Conservation (phyloP, 2,888 invertebrate species). For the Conistra vaccinii region DNA sequence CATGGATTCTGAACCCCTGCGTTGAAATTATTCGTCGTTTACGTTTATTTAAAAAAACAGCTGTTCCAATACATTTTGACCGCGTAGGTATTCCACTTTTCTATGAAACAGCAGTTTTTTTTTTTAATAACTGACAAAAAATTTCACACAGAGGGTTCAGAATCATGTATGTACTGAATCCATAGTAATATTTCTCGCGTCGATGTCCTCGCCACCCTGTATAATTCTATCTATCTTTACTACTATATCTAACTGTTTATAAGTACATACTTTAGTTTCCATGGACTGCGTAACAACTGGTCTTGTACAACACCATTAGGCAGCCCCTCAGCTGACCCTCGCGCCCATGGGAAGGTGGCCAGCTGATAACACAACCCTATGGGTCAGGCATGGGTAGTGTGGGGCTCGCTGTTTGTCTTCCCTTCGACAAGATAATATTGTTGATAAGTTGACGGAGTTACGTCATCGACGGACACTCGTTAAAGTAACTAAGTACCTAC, state of each 20-base stretch:
- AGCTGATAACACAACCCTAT: slow-evolving; percentile 41
- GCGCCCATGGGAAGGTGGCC: slow-evolving; percentile 34
- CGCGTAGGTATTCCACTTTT: too few species aligned
- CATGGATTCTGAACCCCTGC: too few species aligned
- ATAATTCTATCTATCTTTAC: not conserved
- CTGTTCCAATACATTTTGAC: too few species aligned
- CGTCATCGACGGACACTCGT: not conserved
- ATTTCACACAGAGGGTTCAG: too few species aligned
- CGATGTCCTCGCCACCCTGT: too few species aligned
- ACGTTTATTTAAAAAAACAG: too few species aligned
- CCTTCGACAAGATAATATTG: slow-evolving; percentile 21
- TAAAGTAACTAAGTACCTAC: not conserved
- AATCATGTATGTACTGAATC: too few species aligned
- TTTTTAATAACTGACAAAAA: too few species aligned
- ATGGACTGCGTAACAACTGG: not conserved
- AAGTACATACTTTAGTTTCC: not conserved
- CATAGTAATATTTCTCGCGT: too few species aligned
- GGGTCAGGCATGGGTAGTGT: not conserved
- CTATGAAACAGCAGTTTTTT: too few species aligned
- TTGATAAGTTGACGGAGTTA: slow-evolving; percentile 9
- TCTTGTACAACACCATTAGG: slow-evolving; percentile 17
- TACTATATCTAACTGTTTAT: not conserved
- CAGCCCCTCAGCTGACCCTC: slow-evolving; percentile 25
- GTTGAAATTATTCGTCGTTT: too few species aligned
- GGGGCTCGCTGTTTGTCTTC: slow-evolving; percentile 6